Evolutionary conservation across 2,113 vertebrate genomes (phyloP).

Genomic region (Clarias batrachus): DNA sequence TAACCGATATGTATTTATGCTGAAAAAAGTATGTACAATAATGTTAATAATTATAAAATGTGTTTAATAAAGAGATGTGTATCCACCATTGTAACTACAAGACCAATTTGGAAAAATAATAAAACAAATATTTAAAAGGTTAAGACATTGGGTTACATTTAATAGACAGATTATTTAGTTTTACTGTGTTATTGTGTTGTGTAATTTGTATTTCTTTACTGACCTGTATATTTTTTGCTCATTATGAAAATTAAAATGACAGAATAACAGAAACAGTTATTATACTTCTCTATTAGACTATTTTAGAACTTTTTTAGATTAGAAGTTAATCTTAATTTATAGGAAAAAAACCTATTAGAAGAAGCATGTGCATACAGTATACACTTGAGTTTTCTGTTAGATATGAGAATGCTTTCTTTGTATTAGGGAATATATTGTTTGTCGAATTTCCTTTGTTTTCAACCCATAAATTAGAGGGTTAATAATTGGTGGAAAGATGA

Average conservation of each 20-base stretch:
- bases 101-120: background rate
- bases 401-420: background rate
- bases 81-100: background rate
- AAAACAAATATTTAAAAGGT: background rate
- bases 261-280: too few species aligned
- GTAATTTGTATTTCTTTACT: background rate
- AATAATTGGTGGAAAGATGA: background rate
- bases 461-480: constrained; percentile 11
- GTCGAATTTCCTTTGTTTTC: constrained; percentile 1
- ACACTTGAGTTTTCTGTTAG: background rate
- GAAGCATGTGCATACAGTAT: background rate
- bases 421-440: background rate
- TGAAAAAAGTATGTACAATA: background rate
- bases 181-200: background rate
- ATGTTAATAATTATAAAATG: background rate
- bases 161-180: background rate
- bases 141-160: too few species aligned
- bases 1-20: background rate
- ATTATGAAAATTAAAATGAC: too few species aligned
- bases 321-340: background rate
- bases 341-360: background rate
- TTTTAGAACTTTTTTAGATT: too few species aligned
- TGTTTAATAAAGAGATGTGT: background rate
- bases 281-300: too few species aligned
- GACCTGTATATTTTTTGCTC: background rate